Base-by-base conservation (phyloP, 1,140 invertebrate genomes). In the Metopolophium dirhodum region DNA sequence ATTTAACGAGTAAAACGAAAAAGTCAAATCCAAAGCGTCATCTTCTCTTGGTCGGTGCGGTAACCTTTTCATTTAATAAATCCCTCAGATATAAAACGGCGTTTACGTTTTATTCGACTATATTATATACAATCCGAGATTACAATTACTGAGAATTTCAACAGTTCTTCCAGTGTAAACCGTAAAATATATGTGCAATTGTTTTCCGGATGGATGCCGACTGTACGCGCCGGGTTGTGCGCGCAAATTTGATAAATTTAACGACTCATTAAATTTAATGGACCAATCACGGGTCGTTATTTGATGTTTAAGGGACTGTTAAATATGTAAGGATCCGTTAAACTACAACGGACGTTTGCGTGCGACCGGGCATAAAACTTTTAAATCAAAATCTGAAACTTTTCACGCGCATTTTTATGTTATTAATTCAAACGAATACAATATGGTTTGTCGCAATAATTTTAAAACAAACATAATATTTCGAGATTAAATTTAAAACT, bases 301-400 rank as follows among this genome's bases (percentile, higher is more conserved):
- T 77, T 77, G 61, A 77, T 77, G 61, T 77, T 77, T 77, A 77
- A 68, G n/a, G 61, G n/a, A 77, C 61, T 77, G 14, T 77, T 77
- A 77, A 77, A 77, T 77, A 77, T 77, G 61, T 77, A 77, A n/a
- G n/a, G n/a, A 77, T 77, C 61, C 61, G 6, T 77, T 77, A n/a
- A 77, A 20, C 61, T 77, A 18, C 30, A 30, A 7, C n/a, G n/a
- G 14, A n/a, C n/a, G 18, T 77, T 77, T 35, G 61, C n/a, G 61
- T n/a, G 61, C 61, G 4, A 77, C n/a, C n/a, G 61, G 30, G 61
- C 61, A 18, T 77, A 77, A 77, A 77, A 77, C 61, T 77, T 77
- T 77, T n/a, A n/a, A 77, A 77, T 77, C 61, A 77, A 35, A n/a
- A n/a, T 77, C 61, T 77, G 61, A 77, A 77, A 77, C 61, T 77